Conservation (phyloP, 2,113 vertebrate species). For the Dasyurus viverrinus region DNA sequence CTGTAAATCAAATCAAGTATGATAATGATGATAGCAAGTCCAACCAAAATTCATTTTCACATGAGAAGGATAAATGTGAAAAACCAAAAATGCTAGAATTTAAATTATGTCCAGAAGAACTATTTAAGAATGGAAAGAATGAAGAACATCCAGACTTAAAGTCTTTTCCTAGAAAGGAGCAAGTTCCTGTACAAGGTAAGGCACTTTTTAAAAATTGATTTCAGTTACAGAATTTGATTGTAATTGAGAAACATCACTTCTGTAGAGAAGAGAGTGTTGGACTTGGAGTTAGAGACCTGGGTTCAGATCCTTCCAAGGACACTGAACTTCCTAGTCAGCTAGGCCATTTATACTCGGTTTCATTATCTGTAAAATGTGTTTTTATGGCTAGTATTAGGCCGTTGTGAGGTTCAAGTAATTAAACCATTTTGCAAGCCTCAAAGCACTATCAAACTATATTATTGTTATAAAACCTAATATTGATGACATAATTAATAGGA, state of each 20-base stretch:
- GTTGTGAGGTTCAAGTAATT: not conserved
- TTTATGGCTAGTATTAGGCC: not conserved
- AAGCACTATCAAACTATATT: not conserved
- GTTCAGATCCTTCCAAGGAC: not conserved
- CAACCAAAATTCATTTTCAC: not conserved
- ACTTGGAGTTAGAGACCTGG: not conserved
- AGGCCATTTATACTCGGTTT: not conserved
- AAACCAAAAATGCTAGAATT: constrained; percentile 81
- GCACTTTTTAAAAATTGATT: constrained; percentile 39
- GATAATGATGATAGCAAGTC: not conserved
- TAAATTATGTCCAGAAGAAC: constrained; percentile 84
- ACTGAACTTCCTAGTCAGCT: not conserved
- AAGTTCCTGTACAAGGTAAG: constrained; percentile 79
- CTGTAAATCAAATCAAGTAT: constrained; percentile 3
- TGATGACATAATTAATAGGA: not conserved
- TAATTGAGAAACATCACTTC: not conserved
- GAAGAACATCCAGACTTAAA: constrained; percentile 60
- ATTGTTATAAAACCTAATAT: not conserved
- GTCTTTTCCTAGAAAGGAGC: constrained; percentile 63
- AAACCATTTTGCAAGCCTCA: not conserved
- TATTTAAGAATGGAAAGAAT: constrained; percentile 67
- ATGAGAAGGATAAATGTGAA: not conserved
- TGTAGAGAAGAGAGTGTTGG: not conserved
- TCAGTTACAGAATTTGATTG: not conserved
- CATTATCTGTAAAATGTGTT: not conserved